Base-by-base conservation (phyloP, 2,113 vertebrate species). In the Neopipo cinnamomea region DNA sequence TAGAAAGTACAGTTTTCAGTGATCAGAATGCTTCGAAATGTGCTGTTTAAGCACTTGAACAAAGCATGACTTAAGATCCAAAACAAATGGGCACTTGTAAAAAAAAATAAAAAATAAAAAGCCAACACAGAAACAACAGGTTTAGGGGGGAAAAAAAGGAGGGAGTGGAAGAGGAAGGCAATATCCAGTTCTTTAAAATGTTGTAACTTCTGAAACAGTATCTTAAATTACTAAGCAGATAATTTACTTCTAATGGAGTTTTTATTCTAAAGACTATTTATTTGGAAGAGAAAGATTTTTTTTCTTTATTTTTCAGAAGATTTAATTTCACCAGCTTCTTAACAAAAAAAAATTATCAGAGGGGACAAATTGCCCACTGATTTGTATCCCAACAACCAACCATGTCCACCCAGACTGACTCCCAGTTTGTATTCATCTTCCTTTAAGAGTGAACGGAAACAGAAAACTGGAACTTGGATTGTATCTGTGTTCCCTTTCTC, bases 251-350 rank as follows among this genome's bases (percentile, higher is more conserved):
- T 75, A 78, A 82, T n/a, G 35, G 18, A 59, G 42, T 42, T 93
- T 96, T 91, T 80, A 84, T 58, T 93, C 89, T 80, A 94, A 39
- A 80, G 37, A 20, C 31, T 90, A 55, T 92, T 95, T 92, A 78
- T 79, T 65, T 62, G 85, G 56, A 85, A 58, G 31, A 86, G 17
- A 67, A 70, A 92, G 46, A 56, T 44, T 59, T 55, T 44, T 8
- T 7, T 28, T 9, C 14, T 7, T 30, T 62, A 11, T 74, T 85
- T 91, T 93, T 89, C 66, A 90, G 61, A 81, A 91, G 17, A 83
- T 23, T 35, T 79, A n/a, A n/a, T n/a, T n/a, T n/a, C n/a, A n/a
- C n/a, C n/a, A n/a, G n/a, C n/a, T n/a, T n/a, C n/a, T n/a, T n/a
- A n/a, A n/a, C n/a, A n/a, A n/a, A 67, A 27, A 65, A 20, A 20